phyloP scores from a whole-genome alignment of 2,797 vertebrate genomes.

The Oreochromis grahami region DNA sequence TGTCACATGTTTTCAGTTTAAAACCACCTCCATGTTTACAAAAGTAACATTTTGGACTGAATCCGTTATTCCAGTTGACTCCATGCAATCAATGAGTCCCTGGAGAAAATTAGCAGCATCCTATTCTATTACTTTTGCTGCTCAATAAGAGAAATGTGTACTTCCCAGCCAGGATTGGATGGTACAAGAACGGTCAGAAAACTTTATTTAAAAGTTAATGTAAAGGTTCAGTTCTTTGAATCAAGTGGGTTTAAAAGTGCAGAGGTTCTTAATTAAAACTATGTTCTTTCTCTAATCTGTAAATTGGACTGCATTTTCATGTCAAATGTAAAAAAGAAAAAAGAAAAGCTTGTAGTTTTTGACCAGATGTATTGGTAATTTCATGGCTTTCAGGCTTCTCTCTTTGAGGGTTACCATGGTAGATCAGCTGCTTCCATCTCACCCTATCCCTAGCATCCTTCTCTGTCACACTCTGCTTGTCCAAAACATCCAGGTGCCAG shows the following conservation, averaged over 20 bases:
- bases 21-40: too few species aligned
- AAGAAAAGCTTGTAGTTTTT: neutral
- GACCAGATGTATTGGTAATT: neutral
- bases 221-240: rapidly evolving
- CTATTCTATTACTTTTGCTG: too few species aligned
- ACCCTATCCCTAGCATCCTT: neutral
- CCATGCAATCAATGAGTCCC: too few species aligned
- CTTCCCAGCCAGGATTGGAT: too few species aligned
- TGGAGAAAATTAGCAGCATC: too few species aligned
- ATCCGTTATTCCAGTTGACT: too few species aligned
- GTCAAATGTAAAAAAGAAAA: rapidly evolving
- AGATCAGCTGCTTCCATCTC: neutral
- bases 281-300: neutral
- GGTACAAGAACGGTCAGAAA: too few species aligned
- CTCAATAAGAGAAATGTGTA: too few species aligned
- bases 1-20: too few species aligned
- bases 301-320: neutral
- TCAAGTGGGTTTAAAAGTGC: neutral
- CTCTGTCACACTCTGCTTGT: neutral
- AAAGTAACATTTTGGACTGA: too few species aligned
- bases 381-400: neutral
- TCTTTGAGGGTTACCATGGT: neutral
- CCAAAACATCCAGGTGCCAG: rapidly evolving
- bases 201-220: too few species aligned
- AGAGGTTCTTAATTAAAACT: neutral